Conservation (phyloP, 2,797 vertebrate genomes). For the Cryptoprocta ferox region DNA sequence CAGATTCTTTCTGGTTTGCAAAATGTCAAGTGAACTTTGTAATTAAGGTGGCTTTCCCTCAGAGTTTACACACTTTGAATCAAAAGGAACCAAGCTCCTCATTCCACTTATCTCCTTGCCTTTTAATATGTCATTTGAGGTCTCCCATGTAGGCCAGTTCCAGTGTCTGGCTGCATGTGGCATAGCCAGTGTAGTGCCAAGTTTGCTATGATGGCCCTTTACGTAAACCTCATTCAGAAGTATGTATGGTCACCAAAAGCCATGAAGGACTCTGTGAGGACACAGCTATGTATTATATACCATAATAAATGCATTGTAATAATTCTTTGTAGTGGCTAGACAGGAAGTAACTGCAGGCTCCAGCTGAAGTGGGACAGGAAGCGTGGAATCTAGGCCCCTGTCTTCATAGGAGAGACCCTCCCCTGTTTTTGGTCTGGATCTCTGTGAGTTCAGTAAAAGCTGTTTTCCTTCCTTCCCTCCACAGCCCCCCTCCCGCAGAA, state of each 20-base stretch:
- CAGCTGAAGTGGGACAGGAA: neutral
- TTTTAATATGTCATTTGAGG: neutral
- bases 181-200: neutral
- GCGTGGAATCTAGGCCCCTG: neutral
- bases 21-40: conserved; percentile 39
- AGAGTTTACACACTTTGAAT: neutral
- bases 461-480: rapidly evolving
- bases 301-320: neutral
- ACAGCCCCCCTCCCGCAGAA: neutral
- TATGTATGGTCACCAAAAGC: neutral
- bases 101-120: neutral
- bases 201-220: neutral
- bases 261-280: neutral
- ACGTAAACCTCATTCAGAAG: neutral
- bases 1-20: neutral
- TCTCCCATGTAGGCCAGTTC: neutral
- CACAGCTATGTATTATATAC: neutral
- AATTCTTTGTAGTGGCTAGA: rapidly evolving
- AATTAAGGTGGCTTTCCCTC: neutral
- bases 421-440: neutral
- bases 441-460: neutral
- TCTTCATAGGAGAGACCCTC: neutral
- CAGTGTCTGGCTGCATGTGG: rapidly evolving
- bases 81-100: neutral
- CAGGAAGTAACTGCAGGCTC: neutral